Base-by-base conservation (phyloP, 2,113 vertebrate genomes). In the Ammodytes marinus region DNA sequence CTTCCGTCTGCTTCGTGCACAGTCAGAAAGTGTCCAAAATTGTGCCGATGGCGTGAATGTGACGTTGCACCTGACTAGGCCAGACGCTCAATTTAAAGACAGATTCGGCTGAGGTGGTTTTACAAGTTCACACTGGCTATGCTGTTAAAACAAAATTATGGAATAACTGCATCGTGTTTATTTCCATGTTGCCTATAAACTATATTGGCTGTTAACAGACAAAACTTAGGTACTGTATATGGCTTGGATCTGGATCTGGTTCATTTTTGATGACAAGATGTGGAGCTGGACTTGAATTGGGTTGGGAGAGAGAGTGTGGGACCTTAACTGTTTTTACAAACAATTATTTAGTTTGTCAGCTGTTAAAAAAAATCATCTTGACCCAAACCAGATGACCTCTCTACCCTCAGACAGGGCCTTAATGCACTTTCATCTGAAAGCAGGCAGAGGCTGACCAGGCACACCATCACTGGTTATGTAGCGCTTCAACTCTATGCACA, bases 121-220 rank as follows among this genome's bases (percentile, higher is more conserved):
- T 75, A 75, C 4, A 47, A 43, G 47, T 19, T 69, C 43, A 17
- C 37, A 46, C 47, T 6, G 17, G 27, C 27, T 19, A 39, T 68
- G 54, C 45, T 35, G 47, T 65, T 10, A n/a, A 55, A 70, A 27
- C 27, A 19, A 37, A 46, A 19, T 71, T 17, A 84, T 64, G 37
- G 42, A 55, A 27, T 70, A 42, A 74, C 50, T 72, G 77, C 57
- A 74, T 42, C 54, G 8, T 77, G 68, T 75, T 60, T 69, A 58
- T 79, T 89, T 85, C 67, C 42, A 54, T 54, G 70, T 75, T 60
- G 75, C 83, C 67, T 75, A 52, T 83, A 80, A 84, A 83, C 53
- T 27, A 27, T 27, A 42, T 9, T 54, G 43, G 58, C 75, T 70
- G 71, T 63, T 77, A 77, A 69, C 42, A 13, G 68, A 54, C 66